Evolutionary conservation across 2,797 vertebrate species (phyloP), one percentile per base, ranked within the genome.

Genomic region (Sternarchorhynchus goeldii): DNA sequence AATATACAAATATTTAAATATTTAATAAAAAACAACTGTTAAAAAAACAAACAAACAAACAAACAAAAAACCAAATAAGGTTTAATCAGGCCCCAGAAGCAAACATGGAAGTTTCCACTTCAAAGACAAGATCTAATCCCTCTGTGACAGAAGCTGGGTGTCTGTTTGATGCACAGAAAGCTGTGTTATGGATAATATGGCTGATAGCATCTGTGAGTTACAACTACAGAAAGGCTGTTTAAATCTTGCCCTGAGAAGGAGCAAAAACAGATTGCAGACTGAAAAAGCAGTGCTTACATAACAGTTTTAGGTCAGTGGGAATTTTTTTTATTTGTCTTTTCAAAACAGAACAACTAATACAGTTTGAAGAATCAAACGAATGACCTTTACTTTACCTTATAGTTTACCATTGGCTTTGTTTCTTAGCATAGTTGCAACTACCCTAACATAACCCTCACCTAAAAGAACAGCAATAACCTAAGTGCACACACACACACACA

Each of bases 171-270:
- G 53, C 8, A 1, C 29, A 70, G 68, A 18, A 69, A 32, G 31
- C 67, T 69, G 67, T 70, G 68, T 70, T 70, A 70, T 70, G 67
- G 67, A 41, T 55, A 25, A 2, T 50, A 57, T 18, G 53, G 68
- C 68, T 70, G 29, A 70, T 70, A 70, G 56, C 68, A 70, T 70
- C 68, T 70, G 68, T 70, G 53, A 34, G 53, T 34, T 70, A 56
- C 29, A 2, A 25, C 25, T 70, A 50, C 68, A 34, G 41, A 55
- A 55, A 55, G 16, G 10, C 4, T n/a, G 50, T 32, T n/a, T 69
- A 16, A 25, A 56, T 16, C 16, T 8, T 41, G 29, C 21, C 6
- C 17, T 17, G 17, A 25, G 68, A 20, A 20, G 5, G 2, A 57
- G 10, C 18, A 10, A 53, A 21, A 57, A 21, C 50, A 34, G 7